These are phyloP conservation scores for Rhadinocentrus ornatus DNA, from an alignment of 2,797 vertebrate species.

Conservation along the genomic window DNA sequence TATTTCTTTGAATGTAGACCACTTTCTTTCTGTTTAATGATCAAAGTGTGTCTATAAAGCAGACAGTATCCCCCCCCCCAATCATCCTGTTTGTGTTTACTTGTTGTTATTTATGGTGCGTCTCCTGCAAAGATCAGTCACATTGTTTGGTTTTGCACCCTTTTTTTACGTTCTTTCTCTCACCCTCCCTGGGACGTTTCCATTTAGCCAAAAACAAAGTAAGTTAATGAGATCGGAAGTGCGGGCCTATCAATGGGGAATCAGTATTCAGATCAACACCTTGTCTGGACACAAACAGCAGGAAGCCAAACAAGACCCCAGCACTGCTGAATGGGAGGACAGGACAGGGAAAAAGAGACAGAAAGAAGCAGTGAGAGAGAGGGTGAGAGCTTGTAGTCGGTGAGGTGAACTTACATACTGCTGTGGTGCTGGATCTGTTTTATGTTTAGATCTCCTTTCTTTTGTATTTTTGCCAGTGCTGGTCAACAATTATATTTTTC, in stretches of 20 bases:
- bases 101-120: slow-evolving; percentile 76
- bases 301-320: slow-evolving; percentile 79
- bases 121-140: slow-evolving; percentile 65
- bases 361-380: slow-evolving; percentile 25
- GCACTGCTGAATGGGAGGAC: slow-evolving; percentile 69
- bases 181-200: slow-evolving; percentile 72
- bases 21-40: slow-evolving; percentile 15
- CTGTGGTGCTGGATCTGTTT: slow-evolving; percentile 16
- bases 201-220: slow-evolving; percentile 84
- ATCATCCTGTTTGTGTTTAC: slow-evolving; percentile 76
- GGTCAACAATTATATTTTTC: not conserved
- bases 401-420: slow-evolving; percentile 16
- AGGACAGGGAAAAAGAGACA: slow-evolving; percentile 31
- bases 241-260: slow-evolving; percentile 81
- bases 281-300: slow-evolving; percentile 82
- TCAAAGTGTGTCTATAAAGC: slow-evolving; percentile 14
- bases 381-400: slow-evolving; percentile 35
- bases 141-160: slow-evolving; percentile 70
- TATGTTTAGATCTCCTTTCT: slow-evolving; percentile 6
- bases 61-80: slow-evolving; percentile 32
- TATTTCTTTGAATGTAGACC: slow-evolving; percentile 11
- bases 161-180: slow-evolving; percentile 47
- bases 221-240: slow-evolving; percentile 86
- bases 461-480: not conserved
- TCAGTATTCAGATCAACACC: slow-evolving; percentile 82